Percentiles rank a stretch among this genome's conserved stretches.
phyloP scores from a whole-genome alignment of 2,113 vertebrate species.

The Apteryx mantelli region DNA sequence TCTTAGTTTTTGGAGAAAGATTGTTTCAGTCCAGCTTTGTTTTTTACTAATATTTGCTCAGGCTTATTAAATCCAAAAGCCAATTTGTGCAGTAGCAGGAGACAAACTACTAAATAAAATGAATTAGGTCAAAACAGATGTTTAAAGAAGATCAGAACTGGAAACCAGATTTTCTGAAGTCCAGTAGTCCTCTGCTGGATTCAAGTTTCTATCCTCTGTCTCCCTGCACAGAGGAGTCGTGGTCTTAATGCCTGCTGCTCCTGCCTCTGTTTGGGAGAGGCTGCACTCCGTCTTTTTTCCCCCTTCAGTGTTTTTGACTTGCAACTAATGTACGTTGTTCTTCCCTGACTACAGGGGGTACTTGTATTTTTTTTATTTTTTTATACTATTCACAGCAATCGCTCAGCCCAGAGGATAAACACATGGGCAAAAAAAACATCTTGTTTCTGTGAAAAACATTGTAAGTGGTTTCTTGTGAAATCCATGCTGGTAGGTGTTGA shows the following conservation, averaged over 20 bases:
- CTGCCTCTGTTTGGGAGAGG: too few relatives aligned
- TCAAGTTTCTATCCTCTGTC: neutral
- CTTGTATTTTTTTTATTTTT: accelerated
- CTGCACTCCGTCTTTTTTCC: too few relatives aligned
- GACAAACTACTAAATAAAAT: neutral
- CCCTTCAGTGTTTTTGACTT: neutral
- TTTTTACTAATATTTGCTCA: neutral
- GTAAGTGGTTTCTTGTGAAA: neutral
- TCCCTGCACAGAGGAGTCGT: too few relatives aligned
- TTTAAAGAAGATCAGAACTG: neutral
- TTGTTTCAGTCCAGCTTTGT: neutral
- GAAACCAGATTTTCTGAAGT: neutral
- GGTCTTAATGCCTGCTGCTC: too few relatives aligned
- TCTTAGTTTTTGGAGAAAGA: neutral
- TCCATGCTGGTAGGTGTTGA: neutral
- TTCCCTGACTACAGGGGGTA: neutral
- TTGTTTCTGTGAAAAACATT: neutral
- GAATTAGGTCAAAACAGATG: neutral
- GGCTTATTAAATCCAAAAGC: neutral
- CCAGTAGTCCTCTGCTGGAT: neutral
- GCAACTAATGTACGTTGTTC: neutral
- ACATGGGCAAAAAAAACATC: neutral
- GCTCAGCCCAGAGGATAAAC: neutral
- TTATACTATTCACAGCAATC: neutral
- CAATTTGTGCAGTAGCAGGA: neutral